A percentile compares a stretch with the other conserved stretches of the same genome.
Evolutionary conservation across 2,113 vertebrate species (phyloP).

Genomic region (Planiliza haematocheilus): DNA sequence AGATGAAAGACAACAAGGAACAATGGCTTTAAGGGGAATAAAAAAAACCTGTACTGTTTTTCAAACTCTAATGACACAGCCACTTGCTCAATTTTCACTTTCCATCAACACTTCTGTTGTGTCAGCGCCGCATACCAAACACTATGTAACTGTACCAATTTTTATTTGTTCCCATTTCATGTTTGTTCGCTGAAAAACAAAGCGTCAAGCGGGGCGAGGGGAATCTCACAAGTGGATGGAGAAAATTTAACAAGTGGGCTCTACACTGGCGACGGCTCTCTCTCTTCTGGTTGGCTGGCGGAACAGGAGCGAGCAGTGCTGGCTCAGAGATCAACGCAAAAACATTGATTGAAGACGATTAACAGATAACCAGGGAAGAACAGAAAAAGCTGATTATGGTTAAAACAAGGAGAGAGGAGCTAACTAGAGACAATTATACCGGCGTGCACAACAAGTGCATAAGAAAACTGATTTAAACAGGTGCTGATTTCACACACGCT

Average conservation of each 20-base stretch:
- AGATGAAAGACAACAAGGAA: constrained; percentile 19
- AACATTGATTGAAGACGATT: constrained; percentile 31
- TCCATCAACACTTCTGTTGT: constrained; percentile 33
- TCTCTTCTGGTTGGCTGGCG: constrained; percentile 27
- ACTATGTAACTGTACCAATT: constrained; percentile 4
- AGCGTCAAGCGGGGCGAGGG: constrained; percentile 19
- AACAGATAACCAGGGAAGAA: constrained; percentile 44
- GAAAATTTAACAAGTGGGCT: constrained; percentile 46
- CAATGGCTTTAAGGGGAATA: background rate
- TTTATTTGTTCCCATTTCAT: constrained; percentile 41
- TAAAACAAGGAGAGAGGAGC: constrained; percentile 19
- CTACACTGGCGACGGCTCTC: constrained; percentile 12
- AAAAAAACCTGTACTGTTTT: constrained; percentile 20
- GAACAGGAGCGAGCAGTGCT: background rate
- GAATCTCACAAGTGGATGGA: constrained; percentile 28
- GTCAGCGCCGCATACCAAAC: constrained; percentile 20
- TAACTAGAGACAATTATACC: no score
- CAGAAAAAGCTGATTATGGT: constrained; percentile 18
- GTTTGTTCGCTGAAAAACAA: constrained; percentile 44
- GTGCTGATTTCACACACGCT: background rate
- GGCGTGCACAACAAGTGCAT: background rate
- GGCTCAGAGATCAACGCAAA: constrained; percentile 12
- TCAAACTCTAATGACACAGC: constrained; percentile 27
- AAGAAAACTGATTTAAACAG: constrained; percentile 12
- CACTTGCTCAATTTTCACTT: constrained; percentile 28